These are phyloP conservation scores for Tetramorium simillimum DNA, from an alignment of 1,140 invertebrate genomes.

Conservation along the genomic window DNA sequence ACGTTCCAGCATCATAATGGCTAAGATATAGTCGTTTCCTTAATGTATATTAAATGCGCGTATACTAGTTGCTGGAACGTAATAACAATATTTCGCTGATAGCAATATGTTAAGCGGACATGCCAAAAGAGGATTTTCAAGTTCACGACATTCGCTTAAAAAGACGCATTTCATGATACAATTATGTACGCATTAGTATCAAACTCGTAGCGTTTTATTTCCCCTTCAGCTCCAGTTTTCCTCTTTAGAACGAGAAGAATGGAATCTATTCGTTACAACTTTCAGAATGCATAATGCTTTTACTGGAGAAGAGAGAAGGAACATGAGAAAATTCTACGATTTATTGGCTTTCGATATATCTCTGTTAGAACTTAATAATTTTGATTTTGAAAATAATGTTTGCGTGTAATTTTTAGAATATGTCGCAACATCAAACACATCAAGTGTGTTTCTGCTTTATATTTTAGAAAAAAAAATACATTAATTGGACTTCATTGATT, in stretches of 20 bases:
- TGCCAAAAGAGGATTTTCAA: not conserved
- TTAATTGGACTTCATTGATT: not conserved
- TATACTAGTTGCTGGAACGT: not conserved
- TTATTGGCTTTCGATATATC: not conserved
- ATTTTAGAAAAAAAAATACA: not conserved
- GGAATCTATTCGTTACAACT: constrained; percentile 8
- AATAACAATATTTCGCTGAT: constrained; percentile 26
- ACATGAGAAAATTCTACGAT: constrained; percentile 8
- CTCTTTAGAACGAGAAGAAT: constrained; percentile 15
- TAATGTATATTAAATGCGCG: constrained; percentile 13
- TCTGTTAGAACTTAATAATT: not conserved
- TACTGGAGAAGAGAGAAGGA: not conserved
- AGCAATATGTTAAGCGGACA: not conserved
- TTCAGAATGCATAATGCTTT: constrained; percentile 14
- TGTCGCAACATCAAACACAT: not conserved
- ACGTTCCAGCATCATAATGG: constrained; percentile 3
- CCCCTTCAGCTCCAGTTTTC: not conserved
- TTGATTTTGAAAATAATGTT: not conserved
- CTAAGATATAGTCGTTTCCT: constrained; percentile 7
- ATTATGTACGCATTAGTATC: not conserved
- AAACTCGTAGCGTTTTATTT: not conserved
- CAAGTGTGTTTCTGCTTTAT: not conserved
- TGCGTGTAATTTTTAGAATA: not conserved
- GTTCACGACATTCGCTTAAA: not conserved
- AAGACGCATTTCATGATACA: not conserved